Evolutionary conservation across 2,113 vertebrate species (phyloP).

Genomic region (Corapipo altera): DNA sequence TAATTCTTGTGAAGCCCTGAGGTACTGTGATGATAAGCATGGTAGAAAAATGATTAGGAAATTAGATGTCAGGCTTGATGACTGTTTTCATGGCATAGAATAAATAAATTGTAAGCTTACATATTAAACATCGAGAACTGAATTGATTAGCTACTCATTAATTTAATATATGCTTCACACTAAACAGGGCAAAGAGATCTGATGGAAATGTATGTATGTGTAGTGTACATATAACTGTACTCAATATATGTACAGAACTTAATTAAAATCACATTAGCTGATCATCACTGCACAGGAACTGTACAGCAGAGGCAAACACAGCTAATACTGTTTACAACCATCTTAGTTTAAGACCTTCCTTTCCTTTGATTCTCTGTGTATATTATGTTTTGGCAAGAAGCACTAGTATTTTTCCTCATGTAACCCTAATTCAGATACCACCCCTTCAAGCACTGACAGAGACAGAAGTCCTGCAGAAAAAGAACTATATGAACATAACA

Average conservation of each 20-base stretch:
- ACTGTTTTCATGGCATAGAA: not conserved
- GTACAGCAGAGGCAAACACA: not conserved
- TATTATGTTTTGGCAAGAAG: not conserved
- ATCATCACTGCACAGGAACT: not conserved
- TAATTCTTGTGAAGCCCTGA: not conserved
- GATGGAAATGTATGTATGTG: not conserved
- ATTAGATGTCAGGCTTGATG: not conserved
- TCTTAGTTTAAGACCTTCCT: not conserved
- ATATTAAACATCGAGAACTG: not conserved
- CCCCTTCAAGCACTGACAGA: not conserved
- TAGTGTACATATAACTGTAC: not conserved
- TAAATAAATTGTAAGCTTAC: not conserved
- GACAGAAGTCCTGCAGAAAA: not conserved
- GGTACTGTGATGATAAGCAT: not conserved
- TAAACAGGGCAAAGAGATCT: not conserved
- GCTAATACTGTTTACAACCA: not conserved
- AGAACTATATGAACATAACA: not conserved
- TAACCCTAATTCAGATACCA: not conserved
- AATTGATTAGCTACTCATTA: not conserved
- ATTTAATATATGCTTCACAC: not conserved
- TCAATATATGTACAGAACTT: not conserved
- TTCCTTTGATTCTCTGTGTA: not conserved
- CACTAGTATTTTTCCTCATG: not conserved
- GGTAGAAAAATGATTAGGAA: not conserved
- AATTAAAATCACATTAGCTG: not conserved